phyloP scores from a whole-genome alignment of 2,888 invertebrate genomes.

The Mesorhabditis spiculigera region DNA sequence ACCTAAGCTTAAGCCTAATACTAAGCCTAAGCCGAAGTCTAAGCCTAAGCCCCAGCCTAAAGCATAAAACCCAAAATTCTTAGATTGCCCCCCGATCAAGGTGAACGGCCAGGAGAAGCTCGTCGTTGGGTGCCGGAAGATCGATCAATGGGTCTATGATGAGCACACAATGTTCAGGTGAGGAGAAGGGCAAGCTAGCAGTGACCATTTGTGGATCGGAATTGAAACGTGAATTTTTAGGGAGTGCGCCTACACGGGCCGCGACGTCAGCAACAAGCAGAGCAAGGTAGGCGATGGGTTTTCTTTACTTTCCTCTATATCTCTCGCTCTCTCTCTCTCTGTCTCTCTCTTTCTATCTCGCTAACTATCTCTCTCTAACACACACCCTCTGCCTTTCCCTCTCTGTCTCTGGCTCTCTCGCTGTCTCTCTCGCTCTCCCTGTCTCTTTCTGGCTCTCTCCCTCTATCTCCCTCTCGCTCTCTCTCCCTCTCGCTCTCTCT shows the following conservation, averaged over 20 bases:
- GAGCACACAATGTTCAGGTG: slow-evolving; percentile 6
- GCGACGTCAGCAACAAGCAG: slow-evolving; percentile 27
- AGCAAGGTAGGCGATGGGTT: slow-evolving; percentile 21
- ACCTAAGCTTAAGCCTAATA: too few relatives aligned
- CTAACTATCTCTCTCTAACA: too few relatives aligned
- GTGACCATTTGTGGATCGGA: neutral
- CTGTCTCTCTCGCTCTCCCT: too few relatives aligned
- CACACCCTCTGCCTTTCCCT: too few relatives aligned
- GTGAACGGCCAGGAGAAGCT: neutral
- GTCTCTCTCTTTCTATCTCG: too few relatives aligned
- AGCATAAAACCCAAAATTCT: too few relatives aligned
- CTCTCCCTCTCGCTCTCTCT: slow-evolving; percentile 5
- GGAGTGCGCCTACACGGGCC: slow-evolving; percentile 44
- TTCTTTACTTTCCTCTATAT: too few relatives aligned
- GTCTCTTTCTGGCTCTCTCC: neutral
- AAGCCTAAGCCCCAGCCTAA: too few relatives aligned
- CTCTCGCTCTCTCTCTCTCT: too few relatives aligned
- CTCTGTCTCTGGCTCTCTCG: too few relatives aligned
- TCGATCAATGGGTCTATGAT: slow-evolving; percentile 3
- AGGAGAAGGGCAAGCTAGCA: neutral
- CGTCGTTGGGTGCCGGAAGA: neutral
- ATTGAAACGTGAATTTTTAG: slow-evolving; percentile 12
- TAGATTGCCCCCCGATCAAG: too few relatives aligned
- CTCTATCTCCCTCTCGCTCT: neutral
- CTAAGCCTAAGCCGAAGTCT: too few relatives aligned